Conservation (phyloP, 2,113 vertebrate species). For the Ptilonorhynchus violaceus region DNA sequence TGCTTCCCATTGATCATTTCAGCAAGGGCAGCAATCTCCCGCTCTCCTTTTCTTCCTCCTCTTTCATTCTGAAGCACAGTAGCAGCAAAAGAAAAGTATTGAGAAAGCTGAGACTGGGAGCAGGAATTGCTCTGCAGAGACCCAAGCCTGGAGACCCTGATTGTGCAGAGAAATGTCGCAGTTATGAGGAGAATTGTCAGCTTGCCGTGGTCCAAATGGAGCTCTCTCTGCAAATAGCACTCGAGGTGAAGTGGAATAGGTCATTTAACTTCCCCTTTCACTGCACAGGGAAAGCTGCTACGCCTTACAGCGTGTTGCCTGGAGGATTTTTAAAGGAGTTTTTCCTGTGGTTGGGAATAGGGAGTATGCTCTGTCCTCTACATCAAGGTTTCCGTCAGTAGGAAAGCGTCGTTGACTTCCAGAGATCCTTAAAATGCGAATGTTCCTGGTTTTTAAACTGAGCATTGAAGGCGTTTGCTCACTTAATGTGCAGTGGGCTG, state of each 20-base stretch:
- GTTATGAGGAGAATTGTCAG: background rate
- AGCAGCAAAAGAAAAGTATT: background rate
- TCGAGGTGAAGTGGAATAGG: slow-evolving; percentile 7
- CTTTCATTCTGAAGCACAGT: slow-evolving; percentile 16
- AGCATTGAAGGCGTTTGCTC: background rate
- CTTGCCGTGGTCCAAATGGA: background rate
- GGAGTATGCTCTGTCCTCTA: background rate
- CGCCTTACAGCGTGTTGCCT: rapidly evolving
- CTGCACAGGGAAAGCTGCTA: background rate
- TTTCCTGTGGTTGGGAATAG: background rate
- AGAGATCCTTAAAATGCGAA: background rate
- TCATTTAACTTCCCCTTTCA: background rate
- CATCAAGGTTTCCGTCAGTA: background rate
- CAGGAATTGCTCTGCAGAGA: slow-evolving; percentile 25
- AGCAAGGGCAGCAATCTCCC: background rate
- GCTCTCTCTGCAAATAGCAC: background rate
- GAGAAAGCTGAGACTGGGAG: background rate
- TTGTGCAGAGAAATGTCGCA: background rate
- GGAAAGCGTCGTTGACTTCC: background rate
- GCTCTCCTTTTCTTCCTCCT: slow-evolving; percentile 13
- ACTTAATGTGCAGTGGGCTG: background rate
- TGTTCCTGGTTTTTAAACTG: background rate
- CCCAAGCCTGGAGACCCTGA: background rate
- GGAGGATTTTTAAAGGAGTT: background rate
- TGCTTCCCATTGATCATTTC: slow-evolving; percentile 29